Conservation (phyloP, 2,888 invertebrate genomes). For the Osmoderma eremita region DNA sequence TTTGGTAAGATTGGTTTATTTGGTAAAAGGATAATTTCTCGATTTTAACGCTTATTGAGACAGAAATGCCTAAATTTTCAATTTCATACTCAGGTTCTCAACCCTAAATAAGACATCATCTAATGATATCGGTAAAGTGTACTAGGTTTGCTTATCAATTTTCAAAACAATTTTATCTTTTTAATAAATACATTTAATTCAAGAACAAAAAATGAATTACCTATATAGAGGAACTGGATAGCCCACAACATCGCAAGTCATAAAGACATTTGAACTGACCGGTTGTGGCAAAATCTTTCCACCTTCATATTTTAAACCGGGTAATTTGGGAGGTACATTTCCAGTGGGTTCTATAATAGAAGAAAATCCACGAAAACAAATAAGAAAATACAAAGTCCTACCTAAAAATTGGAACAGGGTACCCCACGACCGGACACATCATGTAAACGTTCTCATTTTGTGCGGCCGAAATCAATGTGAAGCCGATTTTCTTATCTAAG, state of each 20-base stretch:
- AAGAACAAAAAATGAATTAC: conserved; percentile 64
- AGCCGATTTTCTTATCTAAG: conserved; percentile 65
- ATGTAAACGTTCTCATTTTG: conserved; percentile 59
- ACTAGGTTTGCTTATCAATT: no score
- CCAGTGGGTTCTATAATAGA: conserved; percentile 68
- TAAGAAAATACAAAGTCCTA: conserved; percentile 49
- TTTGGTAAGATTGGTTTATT: background rate
- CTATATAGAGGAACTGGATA: conserved; percentile 77
- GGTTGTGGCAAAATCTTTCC: conserved; percentile 70
- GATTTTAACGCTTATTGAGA: background rate
- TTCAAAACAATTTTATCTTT: no score
- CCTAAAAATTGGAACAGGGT: conserved; percentile 62
- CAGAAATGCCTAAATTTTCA: background rate
- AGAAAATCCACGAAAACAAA: conserved; percentile 33
- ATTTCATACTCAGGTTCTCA: background rate
- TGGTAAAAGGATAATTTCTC: background rate
- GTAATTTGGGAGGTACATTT: conserved; percentile 71
- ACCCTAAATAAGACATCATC: no score
- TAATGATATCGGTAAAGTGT: no score
- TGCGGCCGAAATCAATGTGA: conserved; percentile 65
- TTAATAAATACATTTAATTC: no score
- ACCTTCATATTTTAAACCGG: conserved; percentile 66
- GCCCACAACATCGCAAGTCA: conserved; percentile 76
- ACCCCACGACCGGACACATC: conserved; percentile 64
- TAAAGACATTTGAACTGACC: conserved; percentile 66